Evolutionary conservation across 2,888 invertebrate genomes (phyloP).

Genomic region (Embidobia sp.): DNA sequence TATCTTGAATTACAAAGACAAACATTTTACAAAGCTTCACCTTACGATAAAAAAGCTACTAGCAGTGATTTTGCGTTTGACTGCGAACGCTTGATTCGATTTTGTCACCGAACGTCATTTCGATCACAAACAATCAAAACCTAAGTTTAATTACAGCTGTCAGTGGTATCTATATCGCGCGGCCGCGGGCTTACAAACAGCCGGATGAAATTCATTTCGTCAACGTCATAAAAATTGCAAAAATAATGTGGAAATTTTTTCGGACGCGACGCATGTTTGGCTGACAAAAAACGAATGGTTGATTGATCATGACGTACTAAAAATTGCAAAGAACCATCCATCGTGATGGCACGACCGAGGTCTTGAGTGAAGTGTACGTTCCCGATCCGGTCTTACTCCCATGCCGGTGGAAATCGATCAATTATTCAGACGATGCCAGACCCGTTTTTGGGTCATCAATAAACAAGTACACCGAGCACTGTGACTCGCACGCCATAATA

Average conservation of each 20-base stretch:
- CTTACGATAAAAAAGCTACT: no score
- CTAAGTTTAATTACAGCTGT: no score
- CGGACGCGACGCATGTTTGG: background rate
- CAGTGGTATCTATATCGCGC: no score
- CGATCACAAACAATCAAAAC: no score
- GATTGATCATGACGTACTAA: slow-evolving; percentile 42
- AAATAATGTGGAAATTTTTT: slow-evolving; percentile 12
- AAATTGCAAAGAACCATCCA: slow-evolving; percentile 67
- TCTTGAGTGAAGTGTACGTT: slow-evolving; percentile 44
- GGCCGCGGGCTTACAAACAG: background rate
- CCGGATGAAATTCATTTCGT: slow-evolving; percentile 9
- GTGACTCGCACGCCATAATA: slow-evolving; percentile 47
- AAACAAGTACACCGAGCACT: slow-evolving; percentile 57
- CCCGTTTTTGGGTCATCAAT: slow-evolving; percentile 63
- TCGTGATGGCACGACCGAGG: slow-evolving; percentile 43
- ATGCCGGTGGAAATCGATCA: slow-evolving; percentile 59
- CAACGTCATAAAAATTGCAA: slow-evolving; percentile 6
- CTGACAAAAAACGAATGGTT: slow-evolving; percentile 20
- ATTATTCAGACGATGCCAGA: slow-evolving; percentile 63
- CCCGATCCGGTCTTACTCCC: slow-evolving; percentile 35
- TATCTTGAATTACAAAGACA: no score
- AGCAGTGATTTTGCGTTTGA: no score
- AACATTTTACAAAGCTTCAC: no score
- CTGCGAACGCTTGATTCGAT: no score
- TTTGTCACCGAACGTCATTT: no score